Conservation (phyloP, 2,888 invertebrate species). For the Cheilosia vulpina region DNA sequence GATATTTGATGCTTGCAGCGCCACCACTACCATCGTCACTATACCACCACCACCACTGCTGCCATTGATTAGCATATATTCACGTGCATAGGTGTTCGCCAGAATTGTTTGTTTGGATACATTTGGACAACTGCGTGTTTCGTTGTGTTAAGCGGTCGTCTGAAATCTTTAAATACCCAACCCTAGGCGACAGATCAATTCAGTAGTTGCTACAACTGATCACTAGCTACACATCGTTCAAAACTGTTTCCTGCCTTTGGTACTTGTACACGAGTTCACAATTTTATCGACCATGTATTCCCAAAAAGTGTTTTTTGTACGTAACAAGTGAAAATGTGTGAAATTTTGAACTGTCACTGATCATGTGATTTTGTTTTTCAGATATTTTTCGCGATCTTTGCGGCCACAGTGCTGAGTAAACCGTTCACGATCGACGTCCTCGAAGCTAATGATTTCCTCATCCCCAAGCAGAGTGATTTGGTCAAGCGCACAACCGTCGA, state of each 20-base stretch:
- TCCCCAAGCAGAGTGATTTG: slow-evolving; percentile 29
- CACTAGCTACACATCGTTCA: slow-evolving; percentile 34
- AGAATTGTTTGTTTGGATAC: slow-evolving; percentile 44
- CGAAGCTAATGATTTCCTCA: slow-evolving; percentile 39
- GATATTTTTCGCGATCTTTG: slow-evolving; percentile 37
- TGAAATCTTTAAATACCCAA: slow-evolving; percentile 67
- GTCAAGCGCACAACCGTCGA: slow-evolving; percentile 44
- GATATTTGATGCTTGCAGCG: not conserved
- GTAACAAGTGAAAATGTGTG: slow-evolving; percentile 25
- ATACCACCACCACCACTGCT: slow-evolving; percentile 25
- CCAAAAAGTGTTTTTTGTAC: slow-evolving; percentile 48
- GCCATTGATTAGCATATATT: slow-evolving; percentile 58
- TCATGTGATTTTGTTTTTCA: slow-evolving; percentile 38
- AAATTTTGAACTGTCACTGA: slow-evolving; percentile 5
- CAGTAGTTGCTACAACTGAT: slow-evolving; percentile 54
- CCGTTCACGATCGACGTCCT: slow-evolving; percentile 50
- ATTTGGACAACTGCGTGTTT: slow-evolving; percentile 42
- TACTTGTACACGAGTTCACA: not conserved
- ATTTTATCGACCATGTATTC: slow-evolving; percentile 39
- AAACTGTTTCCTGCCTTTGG: not conserved
- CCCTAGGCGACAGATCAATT: slow-evolving; percentile 41
- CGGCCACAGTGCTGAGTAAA: slow-evolving; percentile 17
- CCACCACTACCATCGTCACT: slow-evolving; percentile 9
- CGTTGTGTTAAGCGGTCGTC: slow-evolving; percentile 39
- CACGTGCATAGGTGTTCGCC: slow-evolving; percentile 32